Conservation (phyloP, 2,797 vertebrate species). For the Platalea minor region DNA sequence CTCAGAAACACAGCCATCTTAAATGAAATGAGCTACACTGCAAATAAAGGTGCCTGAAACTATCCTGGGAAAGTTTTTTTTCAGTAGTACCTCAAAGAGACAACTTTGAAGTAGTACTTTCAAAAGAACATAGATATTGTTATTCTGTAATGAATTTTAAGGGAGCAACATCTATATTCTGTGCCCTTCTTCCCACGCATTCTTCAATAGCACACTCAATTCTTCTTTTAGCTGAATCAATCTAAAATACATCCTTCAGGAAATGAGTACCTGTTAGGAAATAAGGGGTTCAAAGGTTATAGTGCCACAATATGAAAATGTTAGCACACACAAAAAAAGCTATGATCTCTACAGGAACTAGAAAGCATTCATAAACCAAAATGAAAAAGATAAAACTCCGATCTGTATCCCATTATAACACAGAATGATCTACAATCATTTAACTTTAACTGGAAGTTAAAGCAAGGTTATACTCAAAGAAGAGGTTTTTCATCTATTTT, state of each 20-base stretch:
- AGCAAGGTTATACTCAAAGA: not conserved
- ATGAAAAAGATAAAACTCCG: not conserved
- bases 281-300: not conserved
- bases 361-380: not conserved
- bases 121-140: not conserved
- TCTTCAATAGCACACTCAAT: not conserved
- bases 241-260: not conserved
- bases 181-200: not conserved
- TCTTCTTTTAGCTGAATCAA: not conserved
- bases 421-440: not conserved
- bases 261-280: constrained; percentile 26
- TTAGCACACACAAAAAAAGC: not conserved
- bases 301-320: not conserved
- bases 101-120: not conserved
- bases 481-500: not conserved
- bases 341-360: not conserved
- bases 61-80: not conserved
- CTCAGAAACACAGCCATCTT: not conserved
- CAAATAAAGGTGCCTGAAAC: not conserved
- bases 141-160: not conserved
- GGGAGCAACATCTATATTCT: not conserved
- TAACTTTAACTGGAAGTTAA: not conserved
- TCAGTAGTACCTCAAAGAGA: not conserved
- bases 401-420: not conserved
- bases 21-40: not conserved